A percentile compares a stretch with the other conserved stretches of the same genome.
phyloP scores from a whole-genome alignment of 2,888 invertebrate species.

The Zygogramma bicolorata region DNA sequence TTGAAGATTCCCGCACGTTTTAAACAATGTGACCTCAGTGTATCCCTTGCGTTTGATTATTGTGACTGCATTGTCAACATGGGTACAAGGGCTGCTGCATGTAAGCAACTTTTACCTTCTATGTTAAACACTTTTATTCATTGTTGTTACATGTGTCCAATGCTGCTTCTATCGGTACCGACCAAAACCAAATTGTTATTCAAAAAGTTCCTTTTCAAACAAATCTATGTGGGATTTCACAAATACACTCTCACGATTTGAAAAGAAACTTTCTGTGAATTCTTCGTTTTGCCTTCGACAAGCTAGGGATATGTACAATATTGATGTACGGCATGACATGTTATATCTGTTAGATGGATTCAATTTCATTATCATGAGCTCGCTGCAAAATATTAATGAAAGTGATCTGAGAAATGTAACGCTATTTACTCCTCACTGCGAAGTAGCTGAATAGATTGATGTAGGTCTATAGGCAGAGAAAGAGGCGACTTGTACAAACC shows the following conservation, averaged over 20 bases:
- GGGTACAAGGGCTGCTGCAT: slow-evolving; percentile 94
- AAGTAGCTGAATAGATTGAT: too few relatives aligned
- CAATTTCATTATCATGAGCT: background rate
- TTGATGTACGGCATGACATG: slow-evolving; percentile 22
- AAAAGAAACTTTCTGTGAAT: slow-evolving; percentile 17
- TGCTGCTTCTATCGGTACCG: slow-evolving; percentile 32
- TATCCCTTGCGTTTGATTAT: slow-evolving; percentile 69
- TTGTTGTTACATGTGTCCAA: slow-evolving; percentile 27
- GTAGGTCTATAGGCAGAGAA: too few relatives aligned
- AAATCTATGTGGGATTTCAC: background rate
- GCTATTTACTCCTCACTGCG: too few relatives aligned
- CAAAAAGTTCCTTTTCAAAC: slow-evolving; percentile 24
- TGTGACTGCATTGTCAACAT: slow-evolving; percentile 76
- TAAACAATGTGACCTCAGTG: slow-evolving; percentile 69
- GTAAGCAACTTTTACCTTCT: slow-evolving; percentile 74
- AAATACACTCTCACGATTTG: background rate
- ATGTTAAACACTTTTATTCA: slow-evolving; percentile 52
- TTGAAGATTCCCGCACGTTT: slow-evolving; percentile 69
- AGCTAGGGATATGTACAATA: background rate
- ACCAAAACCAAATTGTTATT: slow-evolving; percentile 38
- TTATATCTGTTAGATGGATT: background rate
- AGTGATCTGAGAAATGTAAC: too few relatives aligned
- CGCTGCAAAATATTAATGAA: too few relatives aligned
- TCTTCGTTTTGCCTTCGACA: background rate
- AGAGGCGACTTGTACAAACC: too few relatives aligned